Evolutionary conservation across 2,888 invertebrate genomes (phyloP).

Genomic region (Stenchaetothrips biformis): DNA sequence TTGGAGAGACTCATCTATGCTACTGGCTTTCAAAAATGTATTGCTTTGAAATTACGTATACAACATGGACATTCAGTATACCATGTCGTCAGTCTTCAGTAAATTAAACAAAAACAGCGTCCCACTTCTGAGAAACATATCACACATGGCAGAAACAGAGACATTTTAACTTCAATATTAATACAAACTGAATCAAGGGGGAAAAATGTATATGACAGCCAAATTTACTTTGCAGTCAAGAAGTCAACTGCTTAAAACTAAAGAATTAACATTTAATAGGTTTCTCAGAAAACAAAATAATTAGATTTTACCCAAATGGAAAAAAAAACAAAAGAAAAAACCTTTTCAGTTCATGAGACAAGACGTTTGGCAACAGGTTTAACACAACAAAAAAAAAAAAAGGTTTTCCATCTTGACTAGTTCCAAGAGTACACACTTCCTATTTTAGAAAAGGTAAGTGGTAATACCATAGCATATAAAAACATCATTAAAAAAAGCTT

Average conservation of each 20-base stretch:
- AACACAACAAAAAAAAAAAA: slow-evolving; percentile 14
- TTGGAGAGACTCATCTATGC: neutral
- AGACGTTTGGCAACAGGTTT: neutral
- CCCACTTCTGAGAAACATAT: neutral
- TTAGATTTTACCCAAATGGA: neutral
- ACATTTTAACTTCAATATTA: neutral
- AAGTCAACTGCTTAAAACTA: neutral
- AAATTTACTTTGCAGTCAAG: neutral
- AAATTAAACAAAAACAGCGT: neutral
- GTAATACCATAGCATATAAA: neutral
- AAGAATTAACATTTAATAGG: neutral
- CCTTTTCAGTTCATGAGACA: neutral
- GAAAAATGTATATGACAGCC: too few relatives aligned
- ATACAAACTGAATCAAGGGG: too few relatives aligned
- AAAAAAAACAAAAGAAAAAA: neutral
- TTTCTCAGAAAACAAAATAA: neutral
- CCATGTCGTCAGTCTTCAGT: slow-evolving; percentile 8
- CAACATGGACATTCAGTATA: neutral
- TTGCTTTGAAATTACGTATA: neutral
- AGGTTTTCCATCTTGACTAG: neutral
- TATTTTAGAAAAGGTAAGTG: neutral
- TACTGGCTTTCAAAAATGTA: neutral
- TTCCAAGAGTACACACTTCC: neutral
- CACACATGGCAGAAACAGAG: slow-evolving; percentile 10
- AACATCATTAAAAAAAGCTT: neutral